phyloP scores from a whole-genome alignment of 1,140 invertebrate species.

The Pogonus chalceus region DNA sequence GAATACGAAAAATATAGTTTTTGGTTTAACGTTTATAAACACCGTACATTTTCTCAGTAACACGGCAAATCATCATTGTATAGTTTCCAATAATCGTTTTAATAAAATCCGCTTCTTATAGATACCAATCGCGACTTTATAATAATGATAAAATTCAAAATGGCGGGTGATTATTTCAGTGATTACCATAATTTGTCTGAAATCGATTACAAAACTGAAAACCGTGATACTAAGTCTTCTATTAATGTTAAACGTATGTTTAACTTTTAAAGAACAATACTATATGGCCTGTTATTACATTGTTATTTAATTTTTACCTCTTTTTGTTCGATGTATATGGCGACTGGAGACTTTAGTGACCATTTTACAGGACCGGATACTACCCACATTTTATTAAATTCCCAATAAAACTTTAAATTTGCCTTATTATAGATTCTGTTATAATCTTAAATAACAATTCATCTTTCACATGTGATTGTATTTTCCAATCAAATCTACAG shows the following conservation, averaged over 20 bases:
- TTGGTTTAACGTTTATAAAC: conserved; percentile 3
- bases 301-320: conserved; percentile 4
- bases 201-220: conserved; percentile 7
- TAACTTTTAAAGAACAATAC: background rate
- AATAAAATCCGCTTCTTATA: background rate
- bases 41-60: background rate
- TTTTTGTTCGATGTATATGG: background rate
- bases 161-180: conserved; percentile 7
- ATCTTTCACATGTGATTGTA: no score
- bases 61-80: background rate
- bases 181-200: conserved; percentile 6
- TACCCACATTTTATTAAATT: no score
- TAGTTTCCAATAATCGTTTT: background rate
- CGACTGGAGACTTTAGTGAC: no score
- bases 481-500: no score
- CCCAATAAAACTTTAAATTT: no score
- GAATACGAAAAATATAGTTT: conserved; percentile 7
- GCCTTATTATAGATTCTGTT: no score
- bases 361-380: no score
- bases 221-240: conserved; percentile 4
- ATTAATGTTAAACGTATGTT: conserved; percentile 2
- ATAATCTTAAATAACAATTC: no score
- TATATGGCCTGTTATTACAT: background rate
- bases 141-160: conserved; percentile 5
- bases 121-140: background rate